These are phyloP conservation scores for Okamejei kenojei DNA, from an alignment of 2,797 vertebrate genomes.

Conservation along the genomic window DNA sequence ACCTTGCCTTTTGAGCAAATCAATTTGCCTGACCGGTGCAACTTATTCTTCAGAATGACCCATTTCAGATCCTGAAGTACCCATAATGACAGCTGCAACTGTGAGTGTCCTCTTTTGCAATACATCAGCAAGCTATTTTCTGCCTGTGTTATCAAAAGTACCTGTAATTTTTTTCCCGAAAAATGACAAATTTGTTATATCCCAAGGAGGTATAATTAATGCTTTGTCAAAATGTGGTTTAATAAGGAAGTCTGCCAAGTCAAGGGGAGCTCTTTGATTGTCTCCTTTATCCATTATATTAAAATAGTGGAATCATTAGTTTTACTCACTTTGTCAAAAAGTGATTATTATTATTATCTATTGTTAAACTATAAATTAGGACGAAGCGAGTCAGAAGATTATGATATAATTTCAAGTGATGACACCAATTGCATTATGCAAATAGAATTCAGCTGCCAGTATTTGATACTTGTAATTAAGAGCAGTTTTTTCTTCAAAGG, in stretches of 20 bases:
- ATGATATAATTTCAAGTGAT: neutral
- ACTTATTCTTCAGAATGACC: neutral
- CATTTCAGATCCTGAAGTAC: neutral
- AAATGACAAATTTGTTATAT: neutral
- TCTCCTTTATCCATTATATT: neutral
- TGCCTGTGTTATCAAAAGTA: neutral
- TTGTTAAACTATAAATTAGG: slow-evolving; percentile 12
- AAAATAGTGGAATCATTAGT: neutral
- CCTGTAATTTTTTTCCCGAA: neutral
- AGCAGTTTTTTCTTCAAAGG: neutral
- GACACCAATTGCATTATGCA: neutral
- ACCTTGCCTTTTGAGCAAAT: neutral
- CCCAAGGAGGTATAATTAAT: neutral
- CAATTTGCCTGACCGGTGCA: neutral
- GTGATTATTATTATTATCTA: neutral
- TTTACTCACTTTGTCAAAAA: neutral
- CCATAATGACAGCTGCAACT: neutral
- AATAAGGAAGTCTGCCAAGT: neutral
- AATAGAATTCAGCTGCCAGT: slow-evolving; percentile 15
- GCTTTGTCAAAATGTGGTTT: neutral
- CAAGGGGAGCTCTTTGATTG: neutral
- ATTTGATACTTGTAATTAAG: slow-evolving; percentile 2
- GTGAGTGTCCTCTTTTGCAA: neutral
- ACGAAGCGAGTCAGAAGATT: neutral
- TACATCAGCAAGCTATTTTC: neutral